Evolutionary conservation across 64 coral and sea anemone species (phyloP).

Genomic region (Catalaphyllia jardinei): DNA sequence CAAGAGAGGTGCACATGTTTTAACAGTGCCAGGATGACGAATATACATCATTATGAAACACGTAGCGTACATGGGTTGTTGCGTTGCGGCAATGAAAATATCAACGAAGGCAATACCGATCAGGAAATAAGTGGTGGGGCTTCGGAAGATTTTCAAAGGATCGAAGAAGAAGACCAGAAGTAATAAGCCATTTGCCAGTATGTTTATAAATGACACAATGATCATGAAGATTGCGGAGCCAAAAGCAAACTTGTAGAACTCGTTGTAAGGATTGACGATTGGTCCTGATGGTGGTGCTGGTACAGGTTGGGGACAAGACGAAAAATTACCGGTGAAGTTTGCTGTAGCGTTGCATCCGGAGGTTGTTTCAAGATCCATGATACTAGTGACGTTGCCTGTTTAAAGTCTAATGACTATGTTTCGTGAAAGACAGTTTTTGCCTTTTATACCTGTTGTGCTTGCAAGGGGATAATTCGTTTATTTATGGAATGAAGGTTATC

Average conservation of each 20-base stretch:
- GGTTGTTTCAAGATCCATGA: not conserved
- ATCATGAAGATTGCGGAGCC: slow-evolving; percentile 11
- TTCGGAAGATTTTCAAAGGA: not conserved
- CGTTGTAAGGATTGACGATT: not conserved
- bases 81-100: not conserved
- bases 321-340: not conserved
- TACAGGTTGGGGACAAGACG: not conserved
- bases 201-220: not conserved
- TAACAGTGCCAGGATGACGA: not conserved
- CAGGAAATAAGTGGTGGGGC: not conserved
- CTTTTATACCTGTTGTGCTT: not conserved
- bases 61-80: not conserved
- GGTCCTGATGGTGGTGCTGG: not conserved
- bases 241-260: not conserved
- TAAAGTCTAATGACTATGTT: not conserved
- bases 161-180: slow-evolving; percentile 7
- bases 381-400: not conserved
- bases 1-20: not conserved
- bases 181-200: not conserved
- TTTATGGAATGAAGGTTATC: not conserved
- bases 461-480: not conserved
- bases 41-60: slow-evolving; percentile 9
- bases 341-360: not conserved
- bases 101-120: not conserved
- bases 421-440: too few relatives aligned